A percentile compares a stretch with the other conserved stretches of the same genome.
phyloP scores from a whole-genome alignment of 2,888 invertebrate genomes.

The Microplitis manilae region DNA sequence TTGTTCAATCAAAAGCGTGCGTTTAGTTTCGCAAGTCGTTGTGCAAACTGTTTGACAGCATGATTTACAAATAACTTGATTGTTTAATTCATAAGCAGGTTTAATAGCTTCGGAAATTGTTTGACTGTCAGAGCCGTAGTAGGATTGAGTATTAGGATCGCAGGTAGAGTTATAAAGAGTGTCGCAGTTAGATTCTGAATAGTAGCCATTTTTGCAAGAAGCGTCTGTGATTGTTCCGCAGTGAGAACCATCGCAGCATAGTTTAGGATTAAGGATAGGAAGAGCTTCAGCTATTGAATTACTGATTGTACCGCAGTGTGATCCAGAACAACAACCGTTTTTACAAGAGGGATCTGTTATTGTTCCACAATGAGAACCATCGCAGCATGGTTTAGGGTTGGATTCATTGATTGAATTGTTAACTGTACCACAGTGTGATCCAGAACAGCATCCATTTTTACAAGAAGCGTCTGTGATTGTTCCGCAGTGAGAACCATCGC shows the following conservation, averaged over 20 bases:
- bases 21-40: constrained; percentile 10
- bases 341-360: constrained; percentile 4
- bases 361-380: constrained; percentile 16
- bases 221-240: constrained; percentile 5
- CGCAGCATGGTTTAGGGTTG: background rate
- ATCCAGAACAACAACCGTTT: constrained; percentile 2
- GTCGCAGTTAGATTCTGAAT: constrained; percentile 9
- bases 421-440: constrained; percentile 16
- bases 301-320: constrained; percentile 16
- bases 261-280: background rate
- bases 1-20: constrained; percentile 9
- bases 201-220: constrained; percentile 1
- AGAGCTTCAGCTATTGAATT: background rate
- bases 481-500: constrained; percentile 11
- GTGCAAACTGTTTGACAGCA: constrained; percentile 20
- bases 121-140: background rate
- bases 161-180: constrained; percentile 15
- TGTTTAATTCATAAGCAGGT: background rate
- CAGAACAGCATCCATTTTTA: constrained; percentile 12
- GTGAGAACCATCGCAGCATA: constrained; percentile 4
- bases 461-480: background rate
- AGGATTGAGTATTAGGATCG: background rate
- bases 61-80: background rate
- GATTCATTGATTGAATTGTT: background rate
- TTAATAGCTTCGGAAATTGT: constrained; percentile 20